These are phyloP conservation scores for Pseudomyrmex concolor DNA, from an alignment of 1,140 invertebrate species.

Conservation along the genomic window DNA sequence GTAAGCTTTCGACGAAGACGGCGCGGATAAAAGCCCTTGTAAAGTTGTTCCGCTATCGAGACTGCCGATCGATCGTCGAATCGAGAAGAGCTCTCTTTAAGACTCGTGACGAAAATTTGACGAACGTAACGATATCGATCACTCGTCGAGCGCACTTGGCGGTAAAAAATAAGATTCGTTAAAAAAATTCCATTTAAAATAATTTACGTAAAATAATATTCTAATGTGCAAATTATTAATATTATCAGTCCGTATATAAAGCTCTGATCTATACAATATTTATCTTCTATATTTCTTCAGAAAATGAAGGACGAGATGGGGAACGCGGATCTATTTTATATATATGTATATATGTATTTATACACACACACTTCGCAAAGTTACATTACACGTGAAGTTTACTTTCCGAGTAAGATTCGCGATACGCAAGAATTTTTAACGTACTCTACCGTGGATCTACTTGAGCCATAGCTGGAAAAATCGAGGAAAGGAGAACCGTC, in stretches of 20 bases:
- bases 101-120: slow-evolving; percentile 24
- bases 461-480: slow-evolving; percentile 4
- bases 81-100: not conserved
- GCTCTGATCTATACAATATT: no score
- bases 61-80: slow-evolving; percentile 40
- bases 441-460: not conserved
- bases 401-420: not conserved
- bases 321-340: no score
- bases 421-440: not conserved
- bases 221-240: no score
- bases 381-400: not conserved
- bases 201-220: not conserved
- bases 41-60: slow-evolving; percentile 15
- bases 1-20: slow-evolving; percentile 48
- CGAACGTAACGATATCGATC: slow-evolving; percentile 4
- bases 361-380: not conserved
- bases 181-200: not conserved
- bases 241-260: no score
- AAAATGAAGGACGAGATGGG: not conserved
- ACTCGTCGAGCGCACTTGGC: no score
- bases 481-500: slow-evolving; percentile 13
- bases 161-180: not conserved
- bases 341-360: no score
- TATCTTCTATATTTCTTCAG: not conserved
- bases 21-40: slow-evolving; percentile 47